Percentiles rank a stretch among this genome's conserved stretches.
phyloP scores from a whole-genome alignment of 2,888 invertebrate species.

The Anorthoa munda region DNA sequence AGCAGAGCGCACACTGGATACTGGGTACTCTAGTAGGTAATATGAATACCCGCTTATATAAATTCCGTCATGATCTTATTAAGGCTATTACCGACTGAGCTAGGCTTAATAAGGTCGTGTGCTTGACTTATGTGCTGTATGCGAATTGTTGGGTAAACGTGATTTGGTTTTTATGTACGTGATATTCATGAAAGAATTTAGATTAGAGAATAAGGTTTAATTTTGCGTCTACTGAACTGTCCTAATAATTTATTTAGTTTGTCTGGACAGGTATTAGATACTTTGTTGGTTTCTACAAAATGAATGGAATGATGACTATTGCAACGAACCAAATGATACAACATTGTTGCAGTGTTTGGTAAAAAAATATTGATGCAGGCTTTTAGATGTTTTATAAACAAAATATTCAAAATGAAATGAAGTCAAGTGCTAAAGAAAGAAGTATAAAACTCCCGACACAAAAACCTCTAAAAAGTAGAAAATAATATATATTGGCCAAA shows the following conservation, averaged over 20 bases:
- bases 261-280: background rate
- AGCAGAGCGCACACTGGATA: conserved; percentile 23
- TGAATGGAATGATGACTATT: background rate
- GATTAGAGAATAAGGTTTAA: background rate
- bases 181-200: conserved; percentile 19
- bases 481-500: too few relatives aligned
- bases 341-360: background rate
- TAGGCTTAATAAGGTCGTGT: conserved; percentile 71
- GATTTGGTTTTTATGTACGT: conserved; percentile 23
- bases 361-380: too few relatives aligned
- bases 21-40: conserved; percentile 37
- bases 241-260: background rate
- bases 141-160: conserved; percentile 65
- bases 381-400: background rate
- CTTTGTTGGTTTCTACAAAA: background rate
- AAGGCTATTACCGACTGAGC: conserved; percentile 66
- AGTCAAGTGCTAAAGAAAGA: background rate
- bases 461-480: too few relatives aligned
- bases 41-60: conserved; percentile 67
- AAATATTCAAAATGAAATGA: background rate
- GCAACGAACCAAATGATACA: background rate
- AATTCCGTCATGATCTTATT: conserved; percentile 71
- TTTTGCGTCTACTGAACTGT: background rate
- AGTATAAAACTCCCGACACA: too few relatives aligned
- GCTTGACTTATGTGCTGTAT: conserved; percentile 67